Evolutionary conservation across 2,888 invertebrate species (phyloP).

Genomic region (Cepaea hortensis): DNA sequence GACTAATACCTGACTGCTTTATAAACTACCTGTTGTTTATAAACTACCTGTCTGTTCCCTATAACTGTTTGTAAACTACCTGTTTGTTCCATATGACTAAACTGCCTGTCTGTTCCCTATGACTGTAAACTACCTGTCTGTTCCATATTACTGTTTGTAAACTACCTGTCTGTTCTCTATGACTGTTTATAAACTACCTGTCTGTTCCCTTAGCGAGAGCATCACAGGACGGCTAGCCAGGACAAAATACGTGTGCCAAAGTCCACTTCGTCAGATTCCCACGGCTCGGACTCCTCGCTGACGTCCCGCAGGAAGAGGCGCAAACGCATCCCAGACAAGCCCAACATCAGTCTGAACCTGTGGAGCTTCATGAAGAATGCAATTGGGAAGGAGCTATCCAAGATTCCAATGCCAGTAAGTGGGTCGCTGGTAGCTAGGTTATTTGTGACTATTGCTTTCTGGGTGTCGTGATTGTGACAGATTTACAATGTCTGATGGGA

Average conservation of each 20-base stretch:
- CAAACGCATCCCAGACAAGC: constrained; percentile 89
- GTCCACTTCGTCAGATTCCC: constrained; percentile 24
- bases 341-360: constrained; percentile 87
- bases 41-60: too few species aligned
- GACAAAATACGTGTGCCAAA: constrained; percentile 56
- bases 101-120: too few species aligned
- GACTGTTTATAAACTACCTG: not conserved
- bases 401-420: constrained; percentile 96
- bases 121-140: too few species aligned
- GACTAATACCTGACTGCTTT: too few species aligned
- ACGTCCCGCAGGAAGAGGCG: constrained; percentile 79
- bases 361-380: constrained; percentile 99
- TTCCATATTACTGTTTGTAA: too few species aligned
- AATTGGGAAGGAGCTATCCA: constrained; percentile 98
- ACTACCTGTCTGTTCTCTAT: too few species aligned
- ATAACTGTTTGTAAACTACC: too few species aligned
- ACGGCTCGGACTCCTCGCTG: constrained; percentile 36
- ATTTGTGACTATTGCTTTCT: not conserved
- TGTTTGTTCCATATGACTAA: too few species aligned
- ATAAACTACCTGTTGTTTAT: too few species aligned
- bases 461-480: too few species aligned
- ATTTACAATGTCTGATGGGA: too few species aligned
- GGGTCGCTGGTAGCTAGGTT: not conserved
- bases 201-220: constrained; percentile 46
- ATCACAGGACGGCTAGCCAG: constrained; percentile 57